Percentiles rank a stretch among this genome's conserved stretches.
phyloP scores from a whole-genome alignment of 2,113 vertebrate genomes.

The Rhynchomys soricoides region DNA sequence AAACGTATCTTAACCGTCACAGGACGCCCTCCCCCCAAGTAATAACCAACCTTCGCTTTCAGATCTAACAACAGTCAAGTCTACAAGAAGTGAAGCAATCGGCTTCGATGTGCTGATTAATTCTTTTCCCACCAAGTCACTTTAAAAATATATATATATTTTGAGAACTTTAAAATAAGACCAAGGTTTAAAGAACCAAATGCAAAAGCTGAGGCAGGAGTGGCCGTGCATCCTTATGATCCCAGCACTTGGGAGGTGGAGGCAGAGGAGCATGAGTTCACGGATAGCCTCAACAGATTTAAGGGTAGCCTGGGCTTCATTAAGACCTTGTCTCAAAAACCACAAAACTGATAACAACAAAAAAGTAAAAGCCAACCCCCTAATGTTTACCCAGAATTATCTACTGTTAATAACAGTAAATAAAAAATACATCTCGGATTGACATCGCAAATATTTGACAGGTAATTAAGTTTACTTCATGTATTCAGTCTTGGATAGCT shows the following conservation, averaged over 20 bases:
- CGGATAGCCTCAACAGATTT: background rate
- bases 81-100: background rate
- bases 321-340: background rate
- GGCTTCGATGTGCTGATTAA: background rate
- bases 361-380: background rate
- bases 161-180: conserved; percentile 15
- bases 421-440: background rate
- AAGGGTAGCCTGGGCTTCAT: background rate
- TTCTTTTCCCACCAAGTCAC: background rate
- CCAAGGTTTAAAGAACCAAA: background rate
- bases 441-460: background rate
- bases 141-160: background rate
- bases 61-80: background rate
- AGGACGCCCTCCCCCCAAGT: background rate
- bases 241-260: background rate
- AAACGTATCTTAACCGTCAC: background rate
- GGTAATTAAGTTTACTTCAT: background rate
- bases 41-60: background rate
- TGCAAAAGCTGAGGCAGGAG: too few species aligned
- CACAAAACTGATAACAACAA: background rate
- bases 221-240: background rate
- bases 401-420: background rate
- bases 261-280: background rate
- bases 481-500: background rate
- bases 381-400: background rate